These are phyloP conservation scores for Megaceryle maxima DNA, from an alignment of 2,113 vertebrate genomes.

Conservation along the genomic window DNA sequence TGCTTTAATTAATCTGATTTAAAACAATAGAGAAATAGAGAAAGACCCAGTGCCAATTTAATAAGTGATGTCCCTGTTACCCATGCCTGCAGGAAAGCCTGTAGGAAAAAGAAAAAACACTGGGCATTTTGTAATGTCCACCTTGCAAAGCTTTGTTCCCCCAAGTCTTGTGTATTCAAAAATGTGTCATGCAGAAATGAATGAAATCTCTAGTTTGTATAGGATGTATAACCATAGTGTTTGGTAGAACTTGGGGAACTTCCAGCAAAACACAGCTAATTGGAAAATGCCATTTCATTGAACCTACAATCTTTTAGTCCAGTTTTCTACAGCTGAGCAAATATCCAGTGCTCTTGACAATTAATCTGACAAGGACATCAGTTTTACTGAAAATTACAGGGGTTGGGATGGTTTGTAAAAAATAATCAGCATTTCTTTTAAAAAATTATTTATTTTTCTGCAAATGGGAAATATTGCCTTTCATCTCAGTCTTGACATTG, in stretches of 20 bases:
- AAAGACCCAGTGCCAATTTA: neutral
- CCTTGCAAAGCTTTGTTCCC: neutral
- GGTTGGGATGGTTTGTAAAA: neutral
- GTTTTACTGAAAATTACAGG: neutral
- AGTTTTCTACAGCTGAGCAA: slow-evolving; percentile 23
- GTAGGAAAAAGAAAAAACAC: neutral
- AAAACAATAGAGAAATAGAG: neutral
- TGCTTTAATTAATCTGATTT: no score
- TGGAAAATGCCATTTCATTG: slow-evolving; percentile 18
- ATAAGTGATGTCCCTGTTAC: slow-evolving; percentile 23
- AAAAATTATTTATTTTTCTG: neutral
- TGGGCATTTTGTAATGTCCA: slow-evolving; percentile 12
- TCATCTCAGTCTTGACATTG: neutral
- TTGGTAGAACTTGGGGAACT: neutral
- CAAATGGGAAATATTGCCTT: neutral
- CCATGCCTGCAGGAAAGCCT: neutral
- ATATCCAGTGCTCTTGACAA: neutral
- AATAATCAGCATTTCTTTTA: neutral
- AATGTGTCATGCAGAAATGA: slow-evolving; percentile 10
- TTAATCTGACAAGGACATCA: neutral
- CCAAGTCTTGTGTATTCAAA: neutral
- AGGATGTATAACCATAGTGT: neutral
- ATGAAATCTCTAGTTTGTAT: neutral
- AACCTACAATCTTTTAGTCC: neutral
- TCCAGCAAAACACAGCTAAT: slow-evolving; percentile 16